A percentile compares a stretch with the other conserved stretches of the same genome.
phyloP scores from a whole-genome alignment of 2,888 invertebrate species.

The Camptogramma bilineatum region DNA sequence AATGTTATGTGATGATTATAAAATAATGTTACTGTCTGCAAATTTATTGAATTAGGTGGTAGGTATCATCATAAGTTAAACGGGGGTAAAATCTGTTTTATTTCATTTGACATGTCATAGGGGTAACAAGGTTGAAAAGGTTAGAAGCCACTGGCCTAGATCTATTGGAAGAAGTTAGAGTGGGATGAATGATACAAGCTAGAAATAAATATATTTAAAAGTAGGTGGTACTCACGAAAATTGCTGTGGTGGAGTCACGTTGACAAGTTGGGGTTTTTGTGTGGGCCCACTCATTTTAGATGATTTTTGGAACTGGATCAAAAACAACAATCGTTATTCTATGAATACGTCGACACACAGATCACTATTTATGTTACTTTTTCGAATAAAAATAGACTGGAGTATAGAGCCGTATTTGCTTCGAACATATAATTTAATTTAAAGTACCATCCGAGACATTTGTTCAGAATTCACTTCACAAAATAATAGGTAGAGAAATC shows the following conservation, averaged over 20 bases:
- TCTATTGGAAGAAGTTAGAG: too few relatives aligned
- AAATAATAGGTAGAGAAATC: neutral
- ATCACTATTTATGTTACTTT: conserved; percentile 3
- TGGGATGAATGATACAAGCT: too few relatives aligned
- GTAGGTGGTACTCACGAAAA: conserved; percentile 3
- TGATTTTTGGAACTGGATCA: conserved; percentile 29
- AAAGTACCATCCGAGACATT: too few relatives aligned
- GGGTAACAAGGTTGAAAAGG: too few relatives aligned
- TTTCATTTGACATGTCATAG: too few relatives aligned
- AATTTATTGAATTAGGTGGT: too few relatives aligned
- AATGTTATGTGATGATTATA: too few relatives aligned
- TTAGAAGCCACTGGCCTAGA: too few relatives aligned
- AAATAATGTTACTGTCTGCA: too few relatives aligned
- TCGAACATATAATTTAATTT: neutral
- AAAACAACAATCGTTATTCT: conserved; percentile 20
- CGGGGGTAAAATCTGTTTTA: too few relatives aligned
- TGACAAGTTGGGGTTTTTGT: conserved; percentile 32
- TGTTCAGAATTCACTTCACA: neutral
- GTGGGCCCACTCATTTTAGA: conserved; percentile 44
- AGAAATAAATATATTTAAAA: too few relatives aligned
- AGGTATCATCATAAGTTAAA: too few relatives aligned
- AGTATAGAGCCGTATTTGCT: neutral
- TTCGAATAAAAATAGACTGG: neutral
- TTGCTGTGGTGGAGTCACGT: conserved; percentile 1
- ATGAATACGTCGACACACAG: neutral